Base-by-base conservation (phyloP, 2,113 vertebrate species). In the Acanthochromis polyacanthus region DNA sequence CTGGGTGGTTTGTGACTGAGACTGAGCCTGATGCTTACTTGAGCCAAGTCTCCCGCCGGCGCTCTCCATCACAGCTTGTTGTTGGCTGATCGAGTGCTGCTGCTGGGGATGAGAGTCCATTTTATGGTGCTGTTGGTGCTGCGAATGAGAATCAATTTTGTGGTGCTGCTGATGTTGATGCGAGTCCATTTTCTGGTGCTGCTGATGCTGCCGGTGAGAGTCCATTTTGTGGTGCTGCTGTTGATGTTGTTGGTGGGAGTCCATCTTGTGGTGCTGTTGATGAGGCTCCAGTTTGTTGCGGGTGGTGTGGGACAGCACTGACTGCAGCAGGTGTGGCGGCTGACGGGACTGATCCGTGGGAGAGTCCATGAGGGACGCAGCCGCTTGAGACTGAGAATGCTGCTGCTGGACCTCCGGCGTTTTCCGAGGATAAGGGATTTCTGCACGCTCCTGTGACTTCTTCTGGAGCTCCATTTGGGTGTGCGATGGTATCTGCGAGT, bases 301-400 rank as follows among this genome's bases (percentile, higher is more conserved):
- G 1, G 96, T 96, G 5, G 97, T 96, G 30, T 97, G 97, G n/a
- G 96, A 97, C 36, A 98, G 94, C 69, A 98, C 97, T 0, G 97
- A 97, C 66, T 97, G 97, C 4, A 98, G 93, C 51, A 97, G 92
- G 77, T 97, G 95, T 2, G 94, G 85, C 0, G 96, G 93, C 55
- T 96, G 95, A 78, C 94, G 89, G 73, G 96, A 93, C 28, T 96
- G 80, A 10, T 96, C 91, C 0, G 96, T 92, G 22, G 96, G 93
- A 0, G 95, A 95, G 0, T 97, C 94, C 90, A 97, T 91, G 14
- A 97, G 94, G 1, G 96, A 92, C 2, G 91, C 90, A 0, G 94
- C 88, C 0, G 89, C 82, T 70, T 95, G 95, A 76, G 95, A 94
- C 69, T 94, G 93, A 36, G 92, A 85, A 84, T 96, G 71, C 93